Evolutionary conservation across 2,113 vertebrate genomes (phyloP), one percentile per base, ranked within the genome.

Genomic region (Burhinus oedicnemus): DNA sequence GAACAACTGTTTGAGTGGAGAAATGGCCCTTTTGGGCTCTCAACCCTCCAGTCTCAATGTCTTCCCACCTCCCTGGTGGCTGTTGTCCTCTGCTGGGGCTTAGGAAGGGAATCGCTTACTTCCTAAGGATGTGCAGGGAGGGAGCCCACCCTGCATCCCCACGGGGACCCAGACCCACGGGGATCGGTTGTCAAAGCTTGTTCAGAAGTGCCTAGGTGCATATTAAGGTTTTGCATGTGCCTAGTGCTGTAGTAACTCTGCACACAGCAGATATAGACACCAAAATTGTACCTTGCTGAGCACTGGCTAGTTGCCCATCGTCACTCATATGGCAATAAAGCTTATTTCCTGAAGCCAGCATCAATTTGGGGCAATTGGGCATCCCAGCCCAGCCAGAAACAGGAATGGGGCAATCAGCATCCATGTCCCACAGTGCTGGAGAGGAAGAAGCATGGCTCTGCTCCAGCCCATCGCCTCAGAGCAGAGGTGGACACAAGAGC

Each of bases 1-100:
- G 5, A 32, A 47, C 0, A 0, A 38, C 14, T 2, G 2, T 34
- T 34, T 7, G 7, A 80, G 45, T 3, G 14, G 55, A 64, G 54
- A 92, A 80, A 76, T 5, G 2, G 3, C 29, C 14, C 44, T 62
- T 83, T 44, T 23, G 52, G 57, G 20, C 47, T 58, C 68, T 60
- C 0, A 0, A 6, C 14, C n/a, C 34, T 62, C 15, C 18, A 20
- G 13, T 29, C 34, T 66, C 42, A 29, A 23, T 1, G 0, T 58
- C 29, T 74, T 58, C n/a, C 34, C 45, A 58, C 18, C 34, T 76
- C 30, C 8, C 38, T 18, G 21, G 16, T 2, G 11, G 60, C 29
- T 60, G 17, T 0, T 40, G 13, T 29, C 12, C n/a, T 75, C 76
- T 16, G 44, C 21, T 30, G 51, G 26, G 27, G 21, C 60, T 82